These are phyloP conservation scores for Tachina grossa DNA, from an alignment of 2,888 invertebrate genomes.

Conservation along the genomic window DNA sequence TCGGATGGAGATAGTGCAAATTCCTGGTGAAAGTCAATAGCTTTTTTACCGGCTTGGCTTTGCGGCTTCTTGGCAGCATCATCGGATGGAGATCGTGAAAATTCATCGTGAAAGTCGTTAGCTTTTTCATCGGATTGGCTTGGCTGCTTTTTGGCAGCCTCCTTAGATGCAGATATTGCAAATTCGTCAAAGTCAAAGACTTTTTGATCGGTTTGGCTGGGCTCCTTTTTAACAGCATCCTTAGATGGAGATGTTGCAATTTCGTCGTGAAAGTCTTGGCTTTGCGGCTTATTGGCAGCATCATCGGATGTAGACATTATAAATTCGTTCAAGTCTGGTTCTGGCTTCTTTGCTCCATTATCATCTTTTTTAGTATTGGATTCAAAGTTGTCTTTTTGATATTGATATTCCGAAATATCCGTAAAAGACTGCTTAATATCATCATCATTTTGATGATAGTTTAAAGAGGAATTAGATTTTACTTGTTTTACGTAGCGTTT, in stretches of 20 bases:
- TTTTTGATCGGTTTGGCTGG: background rate
- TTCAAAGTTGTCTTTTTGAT: background rate
- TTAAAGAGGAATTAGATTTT: no score
- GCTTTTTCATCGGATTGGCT: background rate
- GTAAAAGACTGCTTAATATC: background rate
- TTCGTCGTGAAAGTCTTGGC: background rate
- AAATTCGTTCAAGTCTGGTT: background rate
- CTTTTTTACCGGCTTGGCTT: background rate
- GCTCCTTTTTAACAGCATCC: background rate
- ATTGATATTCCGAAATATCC: background rate
- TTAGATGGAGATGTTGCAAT: background rate
- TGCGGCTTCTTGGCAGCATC: no score
- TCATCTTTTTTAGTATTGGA: background rate
- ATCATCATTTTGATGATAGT: no score
- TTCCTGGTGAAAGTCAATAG: background rate
- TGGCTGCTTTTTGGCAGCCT: no score
- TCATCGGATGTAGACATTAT: no score
- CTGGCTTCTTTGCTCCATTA: background rate
- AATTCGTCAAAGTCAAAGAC: background rate
- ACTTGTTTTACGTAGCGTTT: background rate
- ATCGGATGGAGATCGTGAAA: background rate
- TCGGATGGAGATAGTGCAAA: background rate
- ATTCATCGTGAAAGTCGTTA: background rate
- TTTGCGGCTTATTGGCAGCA: background rate
- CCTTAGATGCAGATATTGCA: background rate